Base-by-base conservation (phyloP, 2,888 invertebrate genomes). In the Phalangium opilio region DNA sequence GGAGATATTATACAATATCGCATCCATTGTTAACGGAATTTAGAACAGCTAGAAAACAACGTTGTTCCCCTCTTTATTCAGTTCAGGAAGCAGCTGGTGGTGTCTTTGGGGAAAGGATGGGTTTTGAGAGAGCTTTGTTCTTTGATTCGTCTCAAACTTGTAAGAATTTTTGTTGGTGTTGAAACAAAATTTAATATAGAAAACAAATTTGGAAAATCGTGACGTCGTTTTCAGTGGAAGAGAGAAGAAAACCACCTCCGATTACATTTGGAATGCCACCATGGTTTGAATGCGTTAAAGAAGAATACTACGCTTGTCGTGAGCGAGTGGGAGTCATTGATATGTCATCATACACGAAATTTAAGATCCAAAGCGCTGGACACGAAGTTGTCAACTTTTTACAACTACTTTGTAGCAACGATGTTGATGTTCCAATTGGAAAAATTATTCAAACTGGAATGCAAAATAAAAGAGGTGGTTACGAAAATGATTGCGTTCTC, bases 401-500 rank as follows among this genome's bases (percentile, higher is more conserved):
- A n/a, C 95, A 96, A 67, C 85, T 83, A 65, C 68, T 96, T 20
- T 96, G 96, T 63, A 91, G 93, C 2, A 95, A 95, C 64, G 83
- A 96, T 65, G 86, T 96, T 7, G 90, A 96, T 64, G 85, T 90
- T 2, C 84, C 90, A 0, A 74, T 89, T 3, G 95, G 91, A 17
- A 81, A 83, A 60, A 86, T 95, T 55, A 87, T 93, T 51, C 93
- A 95, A 66, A 91, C 93, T 0, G 79, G 95, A 53, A 93, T 96
- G 93, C 93, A 95, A 68, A 95, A 96, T 69, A 72, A 76, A 52
- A 73, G 76, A 10, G 96, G 96, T 1, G 95, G 96, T 14, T 96
- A 95, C 64, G 95, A 96, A 69, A 96, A 96, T 63, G 96, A 96
- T 67, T 95, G 95, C 70, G 91, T 91, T 50, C 70, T 96, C 46